These are phyloP conservation scores for Habroteleia sp. DNA, from an alignment of 2,888 invertebrate species.

Conservation along the genomic window DNA sequence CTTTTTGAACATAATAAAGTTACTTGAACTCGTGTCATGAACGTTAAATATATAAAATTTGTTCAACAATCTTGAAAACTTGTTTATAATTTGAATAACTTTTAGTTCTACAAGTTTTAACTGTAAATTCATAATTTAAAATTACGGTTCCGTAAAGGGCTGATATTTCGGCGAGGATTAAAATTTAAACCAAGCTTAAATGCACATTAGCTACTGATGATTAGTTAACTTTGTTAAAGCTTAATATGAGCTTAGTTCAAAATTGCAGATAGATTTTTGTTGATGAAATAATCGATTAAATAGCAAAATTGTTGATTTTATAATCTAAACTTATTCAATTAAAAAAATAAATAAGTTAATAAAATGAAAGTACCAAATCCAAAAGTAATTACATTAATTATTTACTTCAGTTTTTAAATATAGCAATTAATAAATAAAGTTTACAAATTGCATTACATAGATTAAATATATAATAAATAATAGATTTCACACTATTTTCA, in stretches of 20 bases:
- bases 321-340: no score
- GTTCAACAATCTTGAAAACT: slow-evolving; percentile 37
- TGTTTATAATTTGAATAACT: slow-evolving; percentile 35
- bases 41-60: slow-evolving; percentile 35
- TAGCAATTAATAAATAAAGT: no score
- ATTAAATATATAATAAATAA: no score
- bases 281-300: slow-evolving; percentile 32
- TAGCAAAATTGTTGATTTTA: no score
- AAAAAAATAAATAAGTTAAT: no score
- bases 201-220: slow-evolving; percentile 50
- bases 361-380: no score
- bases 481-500: no score
- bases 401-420: no score
- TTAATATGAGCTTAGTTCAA: slow-evolving; percentile 38
- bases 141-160: slow-evolving; percentile 40
- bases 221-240: slow-evolving; percentile 50
- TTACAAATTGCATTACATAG: no score
- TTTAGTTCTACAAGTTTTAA: slow-evolving; percentile 39
- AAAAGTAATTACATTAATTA: no score
- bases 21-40: slow-evolving; percentile 40
- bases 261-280: slow-evolving; percentile 36
- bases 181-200: slow-evolving; percentile 55
- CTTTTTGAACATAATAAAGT: slow-evolving; percentile 35
- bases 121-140: slow-evolving; percentile 54
- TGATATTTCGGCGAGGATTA: slow-evolving; percentile 49